Evolutionary conservation across 2,797 vertebrate species (phyloP).

Genomic region (Vultur gryphus): DNA sequence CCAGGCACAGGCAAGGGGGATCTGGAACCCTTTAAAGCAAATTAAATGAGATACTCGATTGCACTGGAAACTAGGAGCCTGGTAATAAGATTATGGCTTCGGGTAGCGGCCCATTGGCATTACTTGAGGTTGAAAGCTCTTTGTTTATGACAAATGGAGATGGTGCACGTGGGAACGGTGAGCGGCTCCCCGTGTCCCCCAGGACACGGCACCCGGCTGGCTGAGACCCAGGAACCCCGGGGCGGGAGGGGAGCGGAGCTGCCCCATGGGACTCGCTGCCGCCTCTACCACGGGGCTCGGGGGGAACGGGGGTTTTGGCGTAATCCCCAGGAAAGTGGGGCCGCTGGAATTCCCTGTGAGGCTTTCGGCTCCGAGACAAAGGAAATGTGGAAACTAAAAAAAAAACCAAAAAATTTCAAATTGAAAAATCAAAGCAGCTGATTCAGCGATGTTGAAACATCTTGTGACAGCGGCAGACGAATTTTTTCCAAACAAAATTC

Average conservation of each 20-base stretch:
- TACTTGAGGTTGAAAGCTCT: background rate
- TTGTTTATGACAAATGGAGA: background rate
- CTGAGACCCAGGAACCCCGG: fast-evolving
- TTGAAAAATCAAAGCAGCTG: conserved; percentile 28
- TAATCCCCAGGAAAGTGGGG: background rate
- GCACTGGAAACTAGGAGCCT: background rate
- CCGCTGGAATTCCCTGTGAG: conserved; percentile 20
- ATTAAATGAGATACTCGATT: background rate
- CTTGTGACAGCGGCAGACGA: background rate
- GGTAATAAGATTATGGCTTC: background rate
- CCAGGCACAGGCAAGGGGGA: background rate
- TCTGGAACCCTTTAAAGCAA: background rate
- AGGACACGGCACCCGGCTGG: background rate
- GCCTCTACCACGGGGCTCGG: background rate
- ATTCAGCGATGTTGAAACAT: conserved; percentile 45
- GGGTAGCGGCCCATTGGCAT: background rate
- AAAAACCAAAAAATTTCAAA: background rate
- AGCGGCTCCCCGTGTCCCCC: background rate
- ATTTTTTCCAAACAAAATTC: conserved; percentile 24
- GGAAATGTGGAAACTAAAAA: conserved; percentile 13
- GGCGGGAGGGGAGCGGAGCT: background rate
- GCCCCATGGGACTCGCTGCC: background rate
- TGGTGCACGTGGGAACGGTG: fast-evolving
- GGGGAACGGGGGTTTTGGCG: background rate
- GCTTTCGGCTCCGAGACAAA: background rate